These are phyloP conservation scores for Acanthurus tractus DNA, from an alignment of 2,797 vertebrate genomes.

Conservation along the genomic window DNA sequence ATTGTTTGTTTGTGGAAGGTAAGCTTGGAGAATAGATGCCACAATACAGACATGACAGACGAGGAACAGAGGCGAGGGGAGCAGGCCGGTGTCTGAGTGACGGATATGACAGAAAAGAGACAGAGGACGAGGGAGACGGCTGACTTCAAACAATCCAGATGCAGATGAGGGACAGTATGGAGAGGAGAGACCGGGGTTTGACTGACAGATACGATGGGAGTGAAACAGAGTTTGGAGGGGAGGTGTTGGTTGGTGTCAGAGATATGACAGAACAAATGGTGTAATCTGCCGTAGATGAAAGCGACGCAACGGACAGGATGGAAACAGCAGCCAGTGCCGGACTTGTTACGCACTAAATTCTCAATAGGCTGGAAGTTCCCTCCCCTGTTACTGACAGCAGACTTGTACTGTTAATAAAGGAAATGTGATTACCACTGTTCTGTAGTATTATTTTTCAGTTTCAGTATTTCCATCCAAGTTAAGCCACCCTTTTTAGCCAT, in stretches of 20 bases:
- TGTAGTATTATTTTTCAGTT: too few relatives aligned
- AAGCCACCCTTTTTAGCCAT: background rate
- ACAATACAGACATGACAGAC: slow-evolving; percentile 50
- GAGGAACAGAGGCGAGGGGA: slow-evolving; percentile 38
- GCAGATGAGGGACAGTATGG: slow-evolving; percentile 53
- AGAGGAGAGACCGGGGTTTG: slow-evolving; percentile 27
- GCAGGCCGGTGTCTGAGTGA: slow-evolving; percentile 47
- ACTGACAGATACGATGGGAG: slow-evolving; percentile 49
- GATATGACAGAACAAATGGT: slow-evolving; percentile 44
- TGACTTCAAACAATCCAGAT: slow-evolving; percentile 61
- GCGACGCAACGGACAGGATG: slow-evolving; percentile 24
- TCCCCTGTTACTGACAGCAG: background rate
- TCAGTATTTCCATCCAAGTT: background rate
- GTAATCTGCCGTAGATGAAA: slow-evolving; percentile 54
- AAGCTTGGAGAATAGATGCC: slow-evolving; percentile 26
- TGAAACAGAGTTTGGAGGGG: slow-evolving; percentile 27
- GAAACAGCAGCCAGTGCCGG: slow-evolving; percentile 18
- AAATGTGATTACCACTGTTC: too few relatives aligned
- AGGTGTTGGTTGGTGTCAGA: slow-evolving; percentile 39
- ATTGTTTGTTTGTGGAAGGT: slow-evolving; percentile 50
- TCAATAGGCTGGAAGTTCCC: background rate
- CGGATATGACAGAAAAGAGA: slow-evolving; percentile 40
- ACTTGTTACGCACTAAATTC: slow-evolving; percentile 2
- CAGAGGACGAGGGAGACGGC: slow-evolving; percentile 31
- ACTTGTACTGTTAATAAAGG: background rate